Conservation (phyloP, 2,888 invertebrate species). For the Drosophila neonasuta region DNA sequence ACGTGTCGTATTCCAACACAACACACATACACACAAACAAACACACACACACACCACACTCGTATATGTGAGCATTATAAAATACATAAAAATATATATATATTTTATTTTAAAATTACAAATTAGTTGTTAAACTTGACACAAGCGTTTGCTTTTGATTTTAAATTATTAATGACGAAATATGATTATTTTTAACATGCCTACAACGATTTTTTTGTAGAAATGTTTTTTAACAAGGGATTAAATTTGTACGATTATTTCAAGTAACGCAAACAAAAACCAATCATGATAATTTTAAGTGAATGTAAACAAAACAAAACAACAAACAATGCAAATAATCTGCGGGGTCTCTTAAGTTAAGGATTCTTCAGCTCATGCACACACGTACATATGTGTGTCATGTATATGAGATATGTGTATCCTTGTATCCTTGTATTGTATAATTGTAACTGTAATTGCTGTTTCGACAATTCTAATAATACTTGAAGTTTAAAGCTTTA, state of each 20-base stretch:
- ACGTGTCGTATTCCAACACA: conserved; percentile 40
- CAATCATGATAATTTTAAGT: conserved; percentile 43
- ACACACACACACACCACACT: conserved; percentile 18
- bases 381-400: neutral
- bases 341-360: conserved; percentile 52
- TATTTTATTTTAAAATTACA: conserved; percentile 41
- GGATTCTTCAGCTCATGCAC: conserved; percentile 25
- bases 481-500: conserved; percentile 31
- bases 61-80: conserved; percentile 61
- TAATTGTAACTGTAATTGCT: conserved; percentile 41
- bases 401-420: conserved; percentile 27
- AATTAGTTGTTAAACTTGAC: conserved; percentile 56
- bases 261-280: conserved; percentile 24
- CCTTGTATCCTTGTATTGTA: conserved; percentile 49
- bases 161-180: conserved; percentile 15
- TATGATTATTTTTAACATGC: conserved; percentile 42
- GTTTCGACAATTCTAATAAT: conserved; percentile 38
- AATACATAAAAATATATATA: conserved; percentile 56
- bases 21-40: conserved; percentile 24
- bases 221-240: conserved; percentile 74
- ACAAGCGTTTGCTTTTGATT: conserved; percentile 6
- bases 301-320: conserved; percentile 48
- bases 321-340: conserved; percentile 47
- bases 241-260: conserved; percentile 73
- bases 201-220: conserved; percentile 44